phyloP scores from a whole-genome alignment of 2,888 invertebrate species.

The Ennomos erosarius region DNA sequence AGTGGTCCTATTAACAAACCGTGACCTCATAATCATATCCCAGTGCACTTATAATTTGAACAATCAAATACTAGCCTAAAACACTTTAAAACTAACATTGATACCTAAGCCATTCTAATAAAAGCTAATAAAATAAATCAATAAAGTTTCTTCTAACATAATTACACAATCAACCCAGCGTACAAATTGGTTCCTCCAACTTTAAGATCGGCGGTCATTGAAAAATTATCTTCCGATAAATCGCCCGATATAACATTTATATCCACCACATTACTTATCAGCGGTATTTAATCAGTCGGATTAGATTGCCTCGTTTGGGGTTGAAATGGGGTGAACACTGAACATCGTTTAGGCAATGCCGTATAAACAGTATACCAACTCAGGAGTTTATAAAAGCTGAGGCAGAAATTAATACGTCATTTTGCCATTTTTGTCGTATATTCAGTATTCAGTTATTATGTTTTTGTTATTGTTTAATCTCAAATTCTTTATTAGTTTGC shows the following conservation, averaged over 20 bases:
- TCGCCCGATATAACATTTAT: conserved; percentile 29
- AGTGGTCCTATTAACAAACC: no score
- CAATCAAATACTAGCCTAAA: no score
- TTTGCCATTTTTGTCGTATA: no score
- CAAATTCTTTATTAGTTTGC: no score
- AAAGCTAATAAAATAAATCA: conserved; percentile 9
- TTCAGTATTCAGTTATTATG: no score
- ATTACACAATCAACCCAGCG: conserved; percentile 28
- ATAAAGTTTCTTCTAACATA: conserved; percentile 26
- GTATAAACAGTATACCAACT: conserved; percentile 14
- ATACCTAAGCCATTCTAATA: neutral
- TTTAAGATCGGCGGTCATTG: conserved; percentile 32
- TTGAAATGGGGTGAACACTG: conserved; percentile 42
- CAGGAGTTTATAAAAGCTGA: no score
- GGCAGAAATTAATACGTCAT: no score
- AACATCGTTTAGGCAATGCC: conserved; percentile 23
- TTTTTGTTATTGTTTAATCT: no score
- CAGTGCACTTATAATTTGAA: no score
- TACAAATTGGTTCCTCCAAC: conserved; percentile 31
- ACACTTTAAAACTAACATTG: no score
- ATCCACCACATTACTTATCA: conserved; percentile 41
- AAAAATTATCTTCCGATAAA: conserved; percentile 35
- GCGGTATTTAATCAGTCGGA: conserved; percentile 42
- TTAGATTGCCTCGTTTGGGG: conserved; percentile 40
- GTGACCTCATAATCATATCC: no score